Conservation (phyloP, 1,140 invertebrate genomes). For the Macrocentrus cingulum region DNA sequence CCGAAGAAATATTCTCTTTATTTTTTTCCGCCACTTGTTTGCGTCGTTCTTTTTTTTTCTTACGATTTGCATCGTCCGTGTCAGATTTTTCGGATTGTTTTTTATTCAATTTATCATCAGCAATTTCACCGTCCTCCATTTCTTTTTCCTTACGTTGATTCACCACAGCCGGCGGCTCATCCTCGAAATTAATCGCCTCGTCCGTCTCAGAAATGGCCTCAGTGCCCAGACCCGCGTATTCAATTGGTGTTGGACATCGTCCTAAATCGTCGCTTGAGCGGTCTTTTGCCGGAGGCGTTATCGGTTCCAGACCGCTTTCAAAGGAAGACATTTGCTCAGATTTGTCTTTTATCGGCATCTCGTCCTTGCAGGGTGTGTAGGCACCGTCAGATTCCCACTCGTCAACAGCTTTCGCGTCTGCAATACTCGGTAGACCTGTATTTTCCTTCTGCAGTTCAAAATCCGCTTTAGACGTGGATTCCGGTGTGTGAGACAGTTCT, state of each 20-base stretch:
- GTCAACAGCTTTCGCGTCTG: slow-evolving; percentile 7
- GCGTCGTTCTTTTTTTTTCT: slow-evolving; percentile 51
- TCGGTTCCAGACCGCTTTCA: slow-evolving; percentile 50
- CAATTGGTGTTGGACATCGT: slow-evolving; percentile 46
- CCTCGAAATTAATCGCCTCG: slow-evolving; percentile 53
- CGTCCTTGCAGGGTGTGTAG: slow-evolving; percentile 54
- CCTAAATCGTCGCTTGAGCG: slow-evolving; percentile 43
- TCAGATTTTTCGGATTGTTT: slow-evolving; percentile 31
- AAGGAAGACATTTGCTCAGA: slow-evolving; percentile 21
- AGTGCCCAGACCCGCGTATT: slow-evolving; percentile 52
- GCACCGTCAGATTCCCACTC: slow-evolving; percentile 54
- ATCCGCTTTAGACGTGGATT: neutral
- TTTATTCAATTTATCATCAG: slow-evolving; percentile 36
- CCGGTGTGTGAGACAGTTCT: neutral
- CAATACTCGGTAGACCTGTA: slow-evolving; percentile 2
- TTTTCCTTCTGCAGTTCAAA: neutral
- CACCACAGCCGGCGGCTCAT: slow-evolving; percentile 38
- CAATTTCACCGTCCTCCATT: slow-evolving; percentile 60
- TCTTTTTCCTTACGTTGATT: slow-evolving; percentile 41
- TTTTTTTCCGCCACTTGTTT: slow-evolving; percentile 62
- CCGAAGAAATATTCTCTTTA: slow-evolving; percentile 62
- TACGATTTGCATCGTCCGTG: slow-evolving; percentile 50
- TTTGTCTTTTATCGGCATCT: slow-evolving; percentile 43
- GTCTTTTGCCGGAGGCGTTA: slow-evolving; percentile 49
- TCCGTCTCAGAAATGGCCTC: slow-evolving; percentile 54